A percentile compares a stretch with the other conserved stretches of the same genome.
These are phyloP conservation scores for Hypothenemus hampei DNA, from an alignment of 1,140 invertebrate species.

Conservation along the genomic window DNA sequence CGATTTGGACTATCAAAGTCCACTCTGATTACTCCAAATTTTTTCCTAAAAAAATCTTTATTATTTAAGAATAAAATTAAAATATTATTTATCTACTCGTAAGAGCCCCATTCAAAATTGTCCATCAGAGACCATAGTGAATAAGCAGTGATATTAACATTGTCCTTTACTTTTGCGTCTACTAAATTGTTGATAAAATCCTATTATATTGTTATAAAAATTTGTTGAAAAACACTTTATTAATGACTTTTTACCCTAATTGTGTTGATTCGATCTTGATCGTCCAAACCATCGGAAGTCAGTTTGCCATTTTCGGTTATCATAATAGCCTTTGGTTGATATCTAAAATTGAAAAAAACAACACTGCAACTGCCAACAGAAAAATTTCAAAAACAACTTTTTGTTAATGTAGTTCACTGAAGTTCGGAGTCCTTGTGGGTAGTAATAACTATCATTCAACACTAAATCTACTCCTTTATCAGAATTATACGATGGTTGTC, in stretches of 20 bases:
- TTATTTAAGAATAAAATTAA: constrained; percentile 2
- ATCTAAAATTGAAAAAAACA: too few species aligned
- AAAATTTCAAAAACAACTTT: background rate
- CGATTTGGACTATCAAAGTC: constrained; percentile 48
- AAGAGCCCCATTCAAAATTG: constrained; percentile 56
- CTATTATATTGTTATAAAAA: constrained; percentile 32
- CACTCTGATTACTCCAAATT: constrained; percentile 2
- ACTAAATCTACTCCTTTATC: background rate
- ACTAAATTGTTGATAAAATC: constrained; percentile 52
- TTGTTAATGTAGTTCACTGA: background rate
- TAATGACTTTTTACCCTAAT: constrained; percentile 7
- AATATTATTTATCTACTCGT: constrained; percentile 38
- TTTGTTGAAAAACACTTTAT: background rate
- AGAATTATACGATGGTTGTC: background rate
- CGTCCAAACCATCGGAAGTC: background rate
- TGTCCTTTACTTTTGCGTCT: constrained; percentile 50
- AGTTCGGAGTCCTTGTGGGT: background rate
- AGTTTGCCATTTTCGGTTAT: background rate
- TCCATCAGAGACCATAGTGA: constrained; percentile 56
- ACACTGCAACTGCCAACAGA: too few species aligned
- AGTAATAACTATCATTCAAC: background rate
- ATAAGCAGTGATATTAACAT: constrained; percentile 52
- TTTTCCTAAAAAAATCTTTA: background rate
- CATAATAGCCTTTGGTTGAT: constrained; percentile 7
- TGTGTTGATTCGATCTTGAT: background rate